Percentiles rank a stretch among this genome's conserved stretches.
Evolutionary conservation across 2,113 vertebrate genomes (phyloP).

Genomic region (Alouatta palliata): DNA sequence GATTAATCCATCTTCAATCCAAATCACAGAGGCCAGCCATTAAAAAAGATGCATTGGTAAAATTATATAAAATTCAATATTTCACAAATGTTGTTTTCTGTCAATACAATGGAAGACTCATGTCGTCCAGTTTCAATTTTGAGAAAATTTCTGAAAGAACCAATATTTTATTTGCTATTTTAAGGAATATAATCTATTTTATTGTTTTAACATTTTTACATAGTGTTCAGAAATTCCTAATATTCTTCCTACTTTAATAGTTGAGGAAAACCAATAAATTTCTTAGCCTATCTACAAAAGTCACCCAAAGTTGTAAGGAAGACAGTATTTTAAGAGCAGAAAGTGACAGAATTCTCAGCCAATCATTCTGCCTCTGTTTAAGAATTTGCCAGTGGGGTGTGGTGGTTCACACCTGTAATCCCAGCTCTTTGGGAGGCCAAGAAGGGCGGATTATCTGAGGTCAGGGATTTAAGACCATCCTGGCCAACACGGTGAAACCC

Average conservation of each 20-base stretch:
- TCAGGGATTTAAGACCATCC: too few species aligned
- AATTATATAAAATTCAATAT: background rate
- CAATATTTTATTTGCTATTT: background rate
- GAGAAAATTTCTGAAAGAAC: background rate
- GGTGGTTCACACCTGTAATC: too few species aligned
- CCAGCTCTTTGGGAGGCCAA: too few species aligned
- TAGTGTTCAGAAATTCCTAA: conserved; percentile 2
- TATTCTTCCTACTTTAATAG: background rate
- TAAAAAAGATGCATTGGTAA: background rate
- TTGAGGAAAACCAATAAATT: background rate
- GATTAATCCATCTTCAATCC: background rate
- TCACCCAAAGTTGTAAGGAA: background rate
- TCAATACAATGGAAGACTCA: background rate
- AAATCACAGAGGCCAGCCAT: background rate
- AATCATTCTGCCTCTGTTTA: background rate
- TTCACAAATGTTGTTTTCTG: background rate
- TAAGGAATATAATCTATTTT: background rate
- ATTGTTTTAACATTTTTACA: background rate
- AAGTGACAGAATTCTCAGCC: background rate
- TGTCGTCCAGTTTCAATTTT: background rate
- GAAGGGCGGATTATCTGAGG: too few species aligned
- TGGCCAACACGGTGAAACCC: too few species aligned
- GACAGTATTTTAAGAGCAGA: background rate
- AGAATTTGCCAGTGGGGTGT: background rate
- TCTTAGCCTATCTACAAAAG: background rate